Base-by-base conservation (phyloP, 2,888 invertebrate genomes). In the Coelopa pilipes region DNA sequence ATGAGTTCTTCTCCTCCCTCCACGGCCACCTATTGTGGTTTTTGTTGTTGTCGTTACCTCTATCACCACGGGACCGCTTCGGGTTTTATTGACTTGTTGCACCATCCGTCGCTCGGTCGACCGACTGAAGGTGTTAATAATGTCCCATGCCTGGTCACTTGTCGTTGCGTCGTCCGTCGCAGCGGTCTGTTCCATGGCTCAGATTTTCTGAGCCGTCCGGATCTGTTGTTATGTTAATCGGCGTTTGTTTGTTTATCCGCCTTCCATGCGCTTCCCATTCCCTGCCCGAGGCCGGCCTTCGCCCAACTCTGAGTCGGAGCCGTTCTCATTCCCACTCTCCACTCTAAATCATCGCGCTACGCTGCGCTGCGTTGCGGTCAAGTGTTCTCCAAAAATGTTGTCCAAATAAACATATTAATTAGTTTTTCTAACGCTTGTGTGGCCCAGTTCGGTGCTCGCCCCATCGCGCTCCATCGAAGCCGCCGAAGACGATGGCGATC, bases 391-490 rank as follows among this genome's bases (percentile, higher is more conserved):
- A 34, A 34, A 34, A 12, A 21, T 50, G 66, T 50, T 71, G 46
- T 71, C 53, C 65, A 71, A 71, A 71, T 71, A 71, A 71, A 70
- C 60, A 70, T 46, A 65, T 65, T 71, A 71, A 71, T 71, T 71
- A 71, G 70, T 65, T 63, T 65, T 55, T 53, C 55, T 46, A 55
- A 13, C n/a, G 49, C 71, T 55, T 71, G 71, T 71, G 70, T 70
- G 70, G 70, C 70, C 70, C 50, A 62, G 34, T 34, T 34, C 34
- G 34, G 34, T 34, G 34, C 7, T 34, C 34, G 34, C 34, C 7
- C 34, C 34, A 34, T 34, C 34, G 34, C 34, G 34, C 34, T 34
- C 34, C 34, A 34, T 34, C 34, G 34, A 34, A 34, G 34, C 34
- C 34, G 7, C 7, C 34, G 34, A 2, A 2, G 34, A 34, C 7